Evolutionary conservation across 1,140 invertebrate species (phyloP).

Genomic region (Monomorium pharaonis): DNA sequence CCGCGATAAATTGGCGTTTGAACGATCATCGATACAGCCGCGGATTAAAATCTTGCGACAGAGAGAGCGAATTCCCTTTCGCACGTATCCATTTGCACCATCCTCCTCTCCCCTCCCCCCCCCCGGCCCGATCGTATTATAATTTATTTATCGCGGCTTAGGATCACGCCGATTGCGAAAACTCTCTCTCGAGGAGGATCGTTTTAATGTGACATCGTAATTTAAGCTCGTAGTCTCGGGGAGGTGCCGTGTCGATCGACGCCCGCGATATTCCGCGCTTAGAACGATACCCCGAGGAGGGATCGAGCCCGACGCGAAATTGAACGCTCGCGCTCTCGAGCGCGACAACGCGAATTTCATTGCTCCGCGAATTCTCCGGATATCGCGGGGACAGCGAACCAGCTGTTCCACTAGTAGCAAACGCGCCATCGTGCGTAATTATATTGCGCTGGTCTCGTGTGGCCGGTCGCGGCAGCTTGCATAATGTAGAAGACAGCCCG

Average conservation of each 20-base stretch:
- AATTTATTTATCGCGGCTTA: slow-evolving; percentile 60
- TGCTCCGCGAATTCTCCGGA: slow-evolving; percentile 12
- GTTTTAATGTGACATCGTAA: slow-evolving; percentile 44
- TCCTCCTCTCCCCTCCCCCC: no score
- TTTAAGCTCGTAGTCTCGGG: slow-evolving; percentile 33
- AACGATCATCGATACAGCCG: not conserved
- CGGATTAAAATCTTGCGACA: slow-evolving; percentile 63
- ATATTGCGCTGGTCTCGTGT: slow-evolving; percentile 27
- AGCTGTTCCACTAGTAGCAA: slow-evolving; percentile 16
- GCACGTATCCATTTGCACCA: not conserved
- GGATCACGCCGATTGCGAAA: slow-evolving; percentile 41
- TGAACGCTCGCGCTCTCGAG: not conserved
- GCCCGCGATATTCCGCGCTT: slow-evolving; percentile 35
- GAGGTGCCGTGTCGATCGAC: slow-evolving; percentile 23
- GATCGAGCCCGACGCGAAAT: not conserved
- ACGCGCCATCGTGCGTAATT: slow-evolving; percentile 59
- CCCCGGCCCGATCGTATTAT: slow-evolving; percentile 14
- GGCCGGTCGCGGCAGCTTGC: slow-evolving; percentile 39
- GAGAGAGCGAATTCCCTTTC: slow-evolving; percentile 8
- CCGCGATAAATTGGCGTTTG: not conserved
- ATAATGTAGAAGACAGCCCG: slow-evolving; percentile 33
- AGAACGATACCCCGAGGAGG: not conserved
- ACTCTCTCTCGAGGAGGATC: not conserved
- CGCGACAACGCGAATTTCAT: slow-evolving; percentile 46
- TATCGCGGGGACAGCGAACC: not conserved